These are phyloP conservation scores for Sturmia bella DNA, from an alignment of 2,888 invertebrate genomes.

Conservation along the genomic window DNA sequence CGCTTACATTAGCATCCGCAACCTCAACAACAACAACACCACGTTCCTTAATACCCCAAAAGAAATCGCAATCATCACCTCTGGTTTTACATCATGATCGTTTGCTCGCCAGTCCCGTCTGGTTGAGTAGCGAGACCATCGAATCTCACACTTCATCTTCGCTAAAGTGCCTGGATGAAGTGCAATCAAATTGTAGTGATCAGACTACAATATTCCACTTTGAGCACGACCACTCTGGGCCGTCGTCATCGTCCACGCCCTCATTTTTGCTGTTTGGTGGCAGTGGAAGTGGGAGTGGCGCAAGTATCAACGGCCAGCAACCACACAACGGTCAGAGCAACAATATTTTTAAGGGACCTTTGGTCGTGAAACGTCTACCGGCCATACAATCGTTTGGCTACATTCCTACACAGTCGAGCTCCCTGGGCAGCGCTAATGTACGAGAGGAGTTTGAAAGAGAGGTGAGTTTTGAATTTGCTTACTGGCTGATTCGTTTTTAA, in stretches of 20 bases:
- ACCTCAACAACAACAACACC: slow-evolving; percentile 56
- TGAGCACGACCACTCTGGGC: slow-evolving; percentile 72
- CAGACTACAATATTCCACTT: slow-evolving; percentile 73
- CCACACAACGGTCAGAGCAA: slow-evolving; percentile 32
- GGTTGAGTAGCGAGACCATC: slow-evolving; percentile 72
- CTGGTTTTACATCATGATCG: slow-evolving; percentile 50
- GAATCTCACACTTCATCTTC: slow-evolving; percentile 67
- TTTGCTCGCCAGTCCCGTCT: slow-evolving; percentile 63
- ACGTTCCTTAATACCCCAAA: slow-evolving; percentile 46
- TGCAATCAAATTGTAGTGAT: slow-evolving; percentile 74
- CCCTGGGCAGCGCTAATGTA: slow-evolving; percentile 73
- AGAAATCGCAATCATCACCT: slow-evolving; percentile 56
- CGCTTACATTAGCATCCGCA: slow-evolving; percentile 29
- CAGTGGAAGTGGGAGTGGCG: slow-evolving; percentile 33
- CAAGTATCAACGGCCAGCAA: slow-evolving; percentile 19
- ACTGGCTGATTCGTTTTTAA: too few species aligned
- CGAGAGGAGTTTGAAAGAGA: slow-evolving; percentile 74
- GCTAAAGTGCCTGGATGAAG: slow-evolving; percentile 72
- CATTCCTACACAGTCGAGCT: slow-evolving; percentile 66
- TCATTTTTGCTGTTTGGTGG: slow-evolving; percentile 70
- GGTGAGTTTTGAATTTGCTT: slow-evolving; percentile 75
- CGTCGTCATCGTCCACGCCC: slow-evolving; percentile 71
- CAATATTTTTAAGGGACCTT: slow-evolving; percentile 64
- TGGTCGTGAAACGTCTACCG: slow-evolving; percentile 74
- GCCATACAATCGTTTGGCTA: slow-evolving; percentile 78